phyloP scores from a whole-genome alignment of 2,113 vertebrate genomes.

The Polypterus bichir region DNA sequence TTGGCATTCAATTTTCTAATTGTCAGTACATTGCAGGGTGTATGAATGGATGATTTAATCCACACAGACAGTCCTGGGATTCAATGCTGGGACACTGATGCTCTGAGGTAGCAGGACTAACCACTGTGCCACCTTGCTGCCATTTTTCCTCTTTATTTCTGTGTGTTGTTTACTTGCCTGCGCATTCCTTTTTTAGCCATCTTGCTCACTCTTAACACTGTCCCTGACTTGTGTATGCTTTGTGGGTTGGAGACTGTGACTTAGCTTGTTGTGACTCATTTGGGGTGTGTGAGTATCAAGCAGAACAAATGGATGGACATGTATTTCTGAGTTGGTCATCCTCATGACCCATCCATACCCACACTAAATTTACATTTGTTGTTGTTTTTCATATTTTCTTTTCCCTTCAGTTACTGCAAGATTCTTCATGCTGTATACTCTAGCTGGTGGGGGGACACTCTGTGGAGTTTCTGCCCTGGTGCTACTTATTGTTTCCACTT shows the following conservation, averaged over 20 bases:
- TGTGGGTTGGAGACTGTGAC: not conserved
- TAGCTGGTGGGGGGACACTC: conserved; percentile 58
- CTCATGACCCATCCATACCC: not conserved
- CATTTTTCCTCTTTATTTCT: no score
- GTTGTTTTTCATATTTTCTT: not conserved
- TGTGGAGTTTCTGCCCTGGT: conserved; percentile 55
- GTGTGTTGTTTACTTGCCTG: not conserved
- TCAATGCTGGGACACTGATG: no score
- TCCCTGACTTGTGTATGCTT: not conserved
- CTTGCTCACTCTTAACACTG: not conserved
- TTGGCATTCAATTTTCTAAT: no score
- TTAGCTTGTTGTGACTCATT: no score
- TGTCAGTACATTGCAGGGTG: no score
- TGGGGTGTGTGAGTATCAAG: no score
- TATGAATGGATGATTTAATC: no score
- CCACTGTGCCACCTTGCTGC: no score
- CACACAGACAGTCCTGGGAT: no score
- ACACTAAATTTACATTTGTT: not conserved
- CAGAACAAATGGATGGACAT: no score
- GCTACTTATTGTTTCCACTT: conserved; percentile 61
- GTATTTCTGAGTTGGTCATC: not conserved
- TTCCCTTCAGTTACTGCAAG: conserved; percentile 17
- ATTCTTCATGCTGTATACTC: conserved; percentile 47
- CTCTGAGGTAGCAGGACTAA: no score
- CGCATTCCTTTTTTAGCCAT: not conserved